Percentiles rank a stretch among this genome's conserved stretches.
Evolutionary conservation across 2,888 invertebrate species (phyloP).

Genomic region (Hofmannophila pseudospretella): DNA sequence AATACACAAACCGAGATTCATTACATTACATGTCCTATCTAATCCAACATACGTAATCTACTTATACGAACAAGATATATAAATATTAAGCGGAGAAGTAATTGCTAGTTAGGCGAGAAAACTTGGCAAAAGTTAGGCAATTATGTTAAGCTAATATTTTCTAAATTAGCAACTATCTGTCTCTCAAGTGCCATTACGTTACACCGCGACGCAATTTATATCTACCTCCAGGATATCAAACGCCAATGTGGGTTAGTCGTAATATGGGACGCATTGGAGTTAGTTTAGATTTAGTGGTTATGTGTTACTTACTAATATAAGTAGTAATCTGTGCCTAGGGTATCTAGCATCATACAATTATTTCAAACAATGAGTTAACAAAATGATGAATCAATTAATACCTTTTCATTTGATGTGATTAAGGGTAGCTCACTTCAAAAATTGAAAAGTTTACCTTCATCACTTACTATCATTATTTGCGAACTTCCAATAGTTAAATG

Average conservation of each 20-base stretch:
- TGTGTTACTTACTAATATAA: background rate
- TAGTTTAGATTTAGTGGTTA: background rate
- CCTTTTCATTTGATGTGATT: too few species aligned
- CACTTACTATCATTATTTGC: too few species aligned
- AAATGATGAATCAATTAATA: too few species aligned
- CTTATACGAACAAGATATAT: constrained; percentile 7
- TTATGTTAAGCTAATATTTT: constrained; percentile 49
- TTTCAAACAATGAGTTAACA: too few species aligned
- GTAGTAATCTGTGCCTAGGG: too few species aligned
- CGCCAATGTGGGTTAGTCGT: background rate
- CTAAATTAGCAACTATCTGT: constrained; percentile 44
- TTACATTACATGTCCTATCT: too few species aligned
- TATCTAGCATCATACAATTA: too few species aligned
- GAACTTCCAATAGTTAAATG: too few species aligned
- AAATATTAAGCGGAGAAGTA: constrained; percentile 8
- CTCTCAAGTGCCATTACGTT: constrained; percentile 41
- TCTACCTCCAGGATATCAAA: background rate
- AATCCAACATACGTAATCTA: too few species aligned
- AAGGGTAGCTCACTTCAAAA: too few species aligned
- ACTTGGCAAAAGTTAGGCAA: constrained; percentile 29
- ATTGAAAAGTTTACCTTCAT: too few species aligned
- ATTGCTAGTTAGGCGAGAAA: constrained; percentile 19
- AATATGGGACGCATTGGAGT: background rate
- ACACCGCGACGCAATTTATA: constrained; percentile 16
- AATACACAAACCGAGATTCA: too few species aligned